phyloP scores from a whole-genome alignment of 2,888 invertebrate genomes.

The Crocallis elinguaria region DNA sequence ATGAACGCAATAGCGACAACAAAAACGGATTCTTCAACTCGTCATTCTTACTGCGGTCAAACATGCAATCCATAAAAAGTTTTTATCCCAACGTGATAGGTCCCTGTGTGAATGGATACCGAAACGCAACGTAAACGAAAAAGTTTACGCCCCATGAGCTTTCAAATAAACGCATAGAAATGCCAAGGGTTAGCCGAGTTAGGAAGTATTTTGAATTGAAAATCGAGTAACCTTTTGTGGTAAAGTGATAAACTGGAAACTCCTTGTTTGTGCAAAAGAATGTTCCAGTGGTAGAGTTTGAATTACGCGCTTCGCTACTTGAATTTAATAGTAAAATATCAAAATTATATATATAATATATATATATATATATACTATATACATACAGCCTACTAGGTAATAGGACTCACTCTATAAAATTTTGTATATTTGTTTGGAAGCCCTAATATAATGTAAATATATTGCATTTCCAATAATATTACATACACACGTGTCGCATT shows the following conservation, averaged over 20 bases:
- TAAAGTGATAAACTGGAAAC: constrained; percentile 2
- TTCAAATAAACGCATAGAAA: constrained; percentile 21
- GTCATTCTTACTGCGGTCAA: background rate
- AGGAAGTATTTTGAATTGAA: constrained; percentile 19
- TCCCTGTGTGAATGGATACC: background rate
- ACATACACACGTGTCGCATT: too few species aligned
- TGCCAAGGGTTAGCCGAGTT: constrained; percentile 14
- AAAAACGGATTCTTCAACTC: background rate
- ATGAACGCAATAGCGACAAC: background rate
- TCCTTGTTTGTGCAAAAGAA: too few species aligned
- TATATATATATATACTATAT: too few species aligned
- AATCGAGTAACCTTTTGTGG: constrained; percentile 5
- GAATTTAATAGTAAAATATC: too few species aligned
- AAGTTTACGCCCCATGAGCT: constrained; percentile 28
- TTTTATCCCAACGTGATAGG: constrained; percentile 1
- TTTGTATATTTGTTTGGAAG: too few species aligned
- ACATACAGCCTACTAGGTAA: too few species aligned
- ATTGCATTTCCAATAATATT: too few species aligned
- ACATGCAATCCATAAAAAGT: background rate
- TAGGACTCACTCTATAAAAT: too few species aligned
- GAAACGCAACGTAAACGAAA: constrained; percentile 31
- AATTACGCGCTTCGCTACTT: too few species aligned
- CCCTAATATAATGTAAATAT: too few species aligned
- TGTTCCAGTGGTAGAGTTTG: too few species aligned
- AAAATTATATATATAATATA: too few species aligned